These are phyloP conservation scores for Eucera pruinosa DNA, from an alignment of 2,888 invertebrate genomes.

Conservation along the genomic window DNA sequence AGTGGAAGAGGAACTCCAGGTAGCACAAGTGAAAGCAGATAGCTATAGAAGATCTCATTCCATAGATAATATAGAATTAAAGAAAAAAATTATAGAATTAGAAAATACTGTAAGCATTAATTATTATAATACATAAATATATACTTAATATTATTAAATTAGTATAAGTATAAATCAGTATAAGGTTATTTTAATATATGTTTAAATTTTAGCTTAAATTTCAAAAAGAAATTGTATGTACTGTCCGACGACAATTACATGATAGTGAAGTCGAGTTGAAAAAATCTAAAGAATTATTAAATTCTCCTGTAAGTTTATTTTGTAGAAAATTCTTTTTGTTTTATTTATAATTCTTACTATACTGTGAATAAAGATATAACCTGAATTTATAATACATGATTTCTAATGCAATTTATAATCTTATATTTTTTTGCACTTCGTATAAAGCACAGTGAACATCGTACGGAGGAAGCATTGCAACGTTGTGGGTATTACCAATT, in stretches of 20 bases:
- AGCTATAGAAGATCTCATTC: slow-evolving; percentile 66
- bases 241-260: slow-evolving; percentile 66
- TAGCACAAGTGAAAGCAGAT: slow-evolving; percentile 66
- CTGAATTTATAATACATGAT: slow-evolving; percentile 1
- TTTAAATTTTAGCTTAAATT: slow-evolving; percentile 68
- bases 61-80: slow-evolving; percentile 68
- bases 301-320: slow-evolving; percentile 67
- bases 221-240: slow-evolving; percentile 68
- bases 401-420: background rate
- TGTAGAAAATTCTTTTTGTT: background rate
- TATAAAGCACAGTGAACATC: slow-evolving; percentile 50
- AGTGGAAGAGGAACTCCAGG: slow-evolving; percentile 72
- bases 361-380: background rate
- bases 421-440: slow-evolving; percentile 20
- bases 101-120: slow-evolving; percentile 71
- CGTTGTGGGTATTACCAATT: slow-evolving; percentile 52
- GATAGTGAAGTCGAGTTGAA: slow-evolving; percentile 71
- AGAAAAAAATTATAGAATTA: slow-evolving; percentile 72
- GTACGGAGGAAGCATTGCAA: slow-evolving; percentile 50
- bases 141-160: background rate
- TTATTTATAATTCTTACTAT: background rate
- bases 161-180: background rate
- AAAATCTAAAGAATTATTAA: slow-evolving; percentile 67
- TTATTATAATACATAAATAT: slow-evolving; percentile 3
- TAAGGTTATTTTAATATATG: background rate